Evolutionary conservation across 2,113 vertebrate species (phyloP), one percentile per base, ranked within the genome.

Genomic region (Psophia crepitans): DNA sequence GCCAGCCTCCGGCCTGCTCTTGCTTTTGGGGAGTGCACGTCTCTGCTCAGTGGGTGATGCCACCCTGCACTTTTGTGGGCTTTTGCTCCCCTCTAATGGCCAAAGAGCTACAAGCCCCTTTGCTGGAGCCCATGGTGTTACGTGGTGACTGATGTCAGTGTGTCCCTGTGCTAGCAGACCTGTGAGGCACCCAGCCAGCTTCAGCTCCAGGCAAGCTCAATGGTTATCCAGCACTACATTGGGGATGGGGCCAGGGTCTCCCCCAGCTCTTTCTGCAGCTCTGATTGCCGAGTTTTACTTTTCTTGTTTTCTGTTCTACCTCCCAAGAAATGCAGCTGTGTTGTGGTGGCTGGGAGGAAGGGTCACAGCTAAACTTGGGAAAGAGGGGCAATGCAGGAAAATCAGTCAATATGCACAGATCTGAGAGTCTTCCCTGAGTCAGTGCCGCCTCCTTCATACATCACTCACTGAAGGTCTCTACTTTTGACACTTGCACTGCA

Each of bases 131-230:
- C 22, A 4, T 46, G 22, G 12, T 13, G 43, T 84, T 64, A 14
- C 17, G 27, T 53, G 26, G 39, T 43, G 56, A 7, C 51, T 48
- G 41, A 9, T 51, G 60, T 32, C 74, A 75, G 58, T 21, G 17
- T 69, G 39, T 11, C 16, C 26, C 5, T 28, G 18, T 49, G 54
- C 21, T 22, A 54, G 39, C 9, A 65, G 30, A 37, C 43, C 48
- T 27, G 69, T 43, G 58, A 71, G 54, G 51, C 44, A 49, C n/a
- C 0, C 0, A 51, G 51, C 6, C 3, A 4, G 46, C 39, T 56
- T 44, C 44, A 43, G 53, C 81, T 68, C 15, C 44, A 69, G 65
- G 39, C 32, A 49, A 8, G 26, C 14, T 83, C 39, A 26, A 0
- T 9, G 2, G 35, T 37, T 43, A 71, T n/a, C 30, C 20, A 63